Base-by-base conservation (phyloP, 2,113 vertebrate genomes). In the Pluvialis apricaria region DNA sequence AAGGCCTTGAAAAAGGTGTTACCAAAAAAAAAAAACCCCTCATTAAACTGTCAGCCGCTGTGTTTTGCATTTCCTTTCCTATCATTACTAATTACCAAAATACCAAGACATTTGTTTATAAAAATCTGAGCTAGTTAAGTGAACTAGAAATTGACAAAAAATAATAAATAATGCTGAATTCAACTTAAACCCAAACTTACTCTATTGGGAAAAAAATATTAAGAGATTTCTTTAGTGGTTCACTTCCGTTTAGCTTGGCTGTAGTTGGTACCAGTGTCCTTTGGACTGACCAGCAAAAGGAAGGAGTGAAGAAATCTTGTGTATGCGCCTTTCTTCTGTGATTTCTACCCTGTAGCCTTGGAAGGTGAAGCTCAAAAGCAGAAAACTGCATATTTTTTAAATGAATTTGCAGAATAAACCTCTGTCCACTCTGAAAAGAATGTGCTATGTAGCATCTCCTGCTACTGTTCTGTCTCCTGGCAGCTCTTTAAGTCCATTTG, bases 51-150 rank as follows among this genome's bases (percentile, higher is more conserved):
- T 96, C 96, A 94, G 22, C 52, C 92, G 69, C 86, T 88, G 40
- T 71, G 42, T 92, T 94, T 93, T 5, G 0, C 77, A 85, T 97
- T 95, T 96, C 94, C 95, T 96, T 84, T 86, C 78, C 93, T 77
- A 85, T 95, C 80, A 94, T 44, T 93, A 66, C 85, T 97, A 95
- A 97, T 96, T 96, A 96, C 70, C 72, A 79, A 92, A 96, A 97
- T 84, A 95, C 32, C 73, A 86, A 81, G 82, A 61, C 45, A 52
- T 76, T 92, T 86, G 60, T 75, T 92, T 90, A 61, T 80, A 87
- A 94, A 73, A 92, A 93, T 73, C 34, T 29, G 73, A 85, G 79
- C 31, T 94, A 73, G 66, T 69, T 84, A 93, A 92, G 49, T 25
- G 49, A 51, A 24, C 16, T 61, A 87, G 58, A 65, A 95, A 76